These are phyloP conservation scores for Enteromius viviparus DNA, from an alignment of 2,797 vertebrate species.

Conservation along the genomic window DNA sequence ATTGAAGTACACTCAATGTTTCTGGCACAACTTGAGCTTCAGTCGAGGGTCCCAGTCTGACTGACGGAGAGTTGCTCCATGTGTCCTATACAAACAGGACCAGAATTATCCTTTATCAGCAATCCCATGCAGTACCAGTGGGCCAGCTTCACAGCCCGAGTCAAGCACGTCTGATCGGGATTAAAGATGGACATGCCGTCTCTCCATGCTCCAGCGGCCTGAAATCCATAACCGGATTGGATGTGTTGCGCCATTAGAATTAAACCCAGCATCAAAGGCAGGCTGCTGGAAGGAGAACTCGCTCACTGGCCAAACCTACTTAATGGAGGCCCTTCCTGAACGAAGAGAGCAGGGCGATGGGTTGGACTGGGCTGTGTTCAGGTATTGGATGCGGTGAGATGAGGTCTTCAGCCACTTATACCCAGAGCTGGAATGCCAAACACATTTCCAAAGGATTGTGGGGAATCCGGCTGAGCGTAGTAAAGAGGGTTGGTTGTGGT, in stretches of 20 bases:
- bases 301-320: conserved; percentile 54
- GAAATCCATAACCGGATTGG: conserved; percentile 63
- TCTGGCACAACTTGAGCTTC: conserved; percentile 58
- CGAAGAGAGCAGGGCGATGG: conserved; percentile 41
- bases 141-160: conserved; percentile 61
- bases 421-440: conserved; percentile 60
- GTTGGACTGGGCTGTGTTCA: conserved; percentile 46
- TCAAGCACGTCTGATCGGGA: conserved; percentile 66
- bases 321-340: conserved; percentile 42
- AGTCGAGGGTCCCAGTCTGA: conserved; percentile 60
- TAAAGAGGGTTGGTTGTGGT: conserved; percentile 44
- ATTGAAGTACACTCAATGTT: conserved; percentile 57
- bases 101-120: conserved; percentile 71
- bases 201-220: conserved; percentile 45
- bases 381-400: conserved; percentile 37
- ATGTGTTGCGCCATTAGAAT: conserved; percentile 62
- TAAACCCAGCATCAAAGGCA: conserved; percentile 63
- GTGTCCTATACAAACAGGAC: conserved; percentile 63
- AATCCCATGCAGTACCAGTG: conserved; percentile 67
- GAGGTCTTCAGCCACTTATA: conserved; percentile 34
- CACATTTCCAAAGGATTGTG: conserved; percentile 65
- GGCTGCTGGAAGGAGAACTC: conserved; percentile 48
- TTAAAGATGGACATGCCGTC: conserved; percentile 69
- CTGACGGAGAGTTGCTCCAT: conserved; percentile 55
- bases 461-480: conserved; percentile 57